Conservation (phyloP, 2,113 vertebrate species). For the Syngnathus scovelli region DNA sequence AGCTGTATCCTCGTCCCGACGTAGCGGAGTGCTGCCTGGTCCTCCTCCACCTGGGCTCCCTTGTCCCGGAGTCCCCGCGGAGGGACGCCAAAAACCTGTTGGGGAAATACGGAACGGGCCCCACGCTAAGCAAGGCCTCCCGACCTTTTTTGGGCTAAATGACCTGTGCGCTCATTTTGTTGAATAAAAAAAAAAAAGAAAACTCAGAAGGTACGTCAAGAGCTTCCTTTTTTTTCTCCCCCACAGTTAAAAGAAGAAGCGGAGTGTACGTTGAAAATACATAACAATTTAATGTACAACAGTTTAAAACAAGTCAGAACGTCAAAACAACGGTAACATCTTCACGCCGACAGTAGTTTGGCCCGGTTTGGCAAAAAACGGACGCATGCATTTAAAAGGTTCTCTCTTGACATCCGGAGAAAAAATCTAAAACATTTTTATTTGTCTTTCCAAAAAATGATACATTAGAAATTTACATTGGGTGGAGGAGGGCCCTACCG, state of each 20-base stretch:
- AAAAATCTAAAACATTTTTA: conserved; percentile 69
- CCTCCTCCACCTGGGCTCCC: conserved; percentile 68
- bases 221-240: neutral
- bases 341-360: conserved; percentile 47
- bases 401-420: conserved; percentile 32
- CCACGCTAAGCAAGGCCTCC: conserved; percentile 33
- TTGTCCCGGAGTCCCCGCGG: conserved; percentile 52
- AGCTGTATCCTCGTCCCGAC: conserved; percentile 82
- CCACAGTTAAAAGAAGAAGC: neutral
- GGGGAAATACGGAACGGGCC: conserved; percentile 45
- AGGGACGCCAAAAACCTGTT: conserved; percentile 71
- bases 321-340: conserved; percentile 69
- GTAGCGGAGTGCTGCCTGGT: conserved; percentile 89
- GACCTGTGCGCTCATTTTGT: conserved; percentile 28
- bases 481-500: conserved; percentile 38
- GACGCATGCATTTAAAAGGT: conserved; percentile 55
- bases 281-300: conserved; percentile 81
- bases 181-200: conserved; percentile 14
- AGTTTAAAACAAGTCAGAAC: conserved; percentile 67
- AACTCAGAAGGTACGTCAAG: neutral
- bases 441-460: conserved; percentile 56
- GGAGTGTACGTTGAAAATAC: conserved; percentile 61
- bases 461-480: conserved; percentile 64
- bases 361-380: conserved; percentile 18
- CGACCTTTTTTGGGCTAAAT: conserved; percentile 53